These are phyloP conservation scores for Tapirus terrestris DNA, from an alignment of 2,113 vertebrate species.

Conservation along the genomic window DNA sequence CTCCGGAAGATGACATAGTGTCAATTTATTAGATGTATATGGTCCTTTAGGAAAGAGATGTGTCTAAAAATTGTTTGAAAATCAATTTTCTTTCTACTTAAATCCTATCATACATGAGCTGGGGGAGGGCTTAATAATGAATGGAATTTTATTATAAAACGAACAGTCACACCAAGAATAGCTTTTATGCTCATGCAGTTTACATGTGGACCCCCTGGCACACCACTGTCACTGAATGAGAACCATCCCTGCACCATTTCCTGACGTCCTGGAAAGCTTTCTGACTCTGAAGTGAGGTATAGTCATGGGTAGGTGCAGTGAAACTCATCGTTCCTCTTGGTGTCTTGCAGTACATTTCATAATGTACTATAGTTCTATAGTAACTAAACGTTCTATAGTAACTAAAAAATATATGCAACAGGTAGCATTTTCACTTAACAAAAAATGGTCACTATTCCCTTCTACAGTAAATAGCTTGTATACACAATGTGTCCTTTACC, in stretches of 20 bases:
- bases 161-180: not conserved
- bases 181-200: not conserved
- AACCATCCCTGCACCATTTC: not conserved
- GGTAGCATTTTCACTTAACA: slow-evolving; percentile 61
- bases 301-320: not conserved
- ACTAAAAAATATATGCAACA: slow-evolving; percentile 67
- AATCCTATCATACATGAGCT: not conserved
- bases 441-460: slow-evolving; percentile 59
- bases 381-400: slow-evolving; percentile 57
- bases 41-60: not conserved
- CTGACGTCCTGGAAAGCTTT: not conserved
- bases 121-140: not conserved
- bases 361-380: slow-evolving; percentile 9
- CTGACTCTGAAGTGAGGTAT: slow-evolving; percentile 37
- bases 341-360: slow-evolving; percentile 45
- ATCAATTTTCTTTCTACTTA: slow-evolving; percentile 15
- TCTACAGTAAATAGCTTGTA: slow-evolving; percentile 51
- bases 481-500: slow-evolving; percentile 55
- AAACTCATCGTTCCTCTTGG: not conserved
- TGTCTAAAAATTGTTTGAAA: slow-evolving; percentile 14
- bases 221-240: not conserved
- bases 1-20: not conserved
- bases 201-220: not conserved
- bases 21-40: not conserved
- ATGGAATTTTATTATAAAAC: not conserved